Conservation (phyloP, 2,797 vertebrate species). For the Serranus cabrilla region DNA sequence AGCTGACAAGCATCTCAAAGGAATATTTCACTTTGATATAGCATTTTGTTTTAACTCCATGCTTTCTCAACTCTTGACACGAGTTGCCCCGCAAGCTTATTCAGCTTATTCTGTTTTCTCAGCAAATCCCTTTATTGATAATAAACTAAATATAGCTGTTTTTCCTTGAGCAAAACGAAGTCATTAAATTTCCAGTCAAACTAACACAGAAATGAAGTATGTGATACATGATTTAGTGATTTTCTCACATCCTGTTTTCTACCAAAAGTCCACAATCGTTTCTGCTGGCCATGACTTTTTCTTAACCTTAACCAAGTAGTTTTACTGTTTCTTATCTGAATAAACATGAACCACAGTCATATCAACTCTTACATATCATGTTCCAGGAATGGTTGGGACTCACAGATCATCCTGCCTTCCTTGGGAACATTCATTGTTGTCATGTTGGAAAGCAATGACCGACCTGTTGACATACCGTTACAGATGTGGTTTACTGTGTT, state of each 20-base stretch:
- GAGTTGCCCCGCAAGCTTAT: slow-evolving; percentile 21
- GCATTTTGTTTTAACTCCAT: slow-evolving; percentile 47
- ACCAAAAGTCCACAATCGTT: not conserved
- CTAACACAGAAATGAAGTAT: not conserved
- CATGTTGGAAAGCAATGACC: not conserved
- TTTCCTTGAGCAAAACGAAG: not conserved
- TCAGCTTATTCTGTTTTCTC: slow-evolving; percentile 28
- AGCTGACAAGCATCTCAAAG: slow-evolving; percentile 51
- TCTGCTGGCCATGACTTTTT: not conserved
- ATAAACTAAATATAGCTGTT: slow-evolving; percentile 9
- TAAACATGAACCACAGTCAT: not conserved
- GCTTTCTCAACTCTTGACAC: slow-evolving; percentile 47
- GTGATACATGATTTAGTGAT: not conserved
- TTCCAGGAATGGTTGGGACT: not conserved
- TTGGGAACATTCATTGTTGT: not conserved
- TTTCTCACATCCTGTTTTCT: not conserved
- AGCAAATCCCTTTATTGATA: slow-evolving; percentile 22
- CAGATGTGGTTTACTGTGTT: not conserved
- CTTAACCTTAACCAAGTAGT: not conserved
- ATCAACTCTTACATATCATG: not conserved
- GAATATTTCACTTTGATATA: slow-evolving; percentile 45
- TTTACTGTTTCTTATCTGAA: not conserved
- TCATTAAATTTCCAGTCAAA: not conserved
- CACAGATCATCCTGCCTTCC: not conserved
- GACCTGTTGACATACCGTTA: not conserved